These are phyloP conservation scores for Acromyrmex echinatior DNA, from an alignment of 1,140 invertebrate species.

Conservation along the genomic window DNA sequence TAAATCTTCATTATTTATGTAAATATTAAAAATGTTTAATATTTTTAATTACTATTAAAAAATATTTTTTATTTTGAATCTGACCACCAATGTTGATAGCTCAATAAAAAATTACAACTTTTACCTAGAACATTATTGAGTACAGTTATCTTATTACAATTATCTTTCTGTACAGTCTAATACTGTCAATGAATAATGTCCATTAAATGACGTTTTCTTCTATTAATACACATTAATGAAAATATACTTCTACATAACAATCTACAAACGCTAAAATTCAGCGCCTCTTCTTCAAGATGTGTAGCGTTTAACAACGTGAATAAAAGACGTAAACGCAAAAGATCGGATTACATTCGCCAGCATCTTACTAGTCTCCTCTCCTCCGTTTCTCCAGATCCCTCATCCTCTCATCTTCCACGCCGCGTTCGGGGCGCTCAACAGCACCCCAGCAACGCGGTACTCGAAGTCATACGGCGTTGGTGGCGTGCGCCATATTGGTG, in stretches of 20 bases:
- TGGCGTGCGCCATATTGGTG: conserved; percentile 82
- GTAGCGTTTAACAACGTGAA: conserved; percentile 5
- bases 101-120: too few relatives aligned
- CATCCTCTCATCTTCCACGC: conserved; percentile 55
- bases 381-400: conserved; percentile 13
- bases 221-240: not conserved
- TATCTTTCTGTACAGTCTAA: not conserved
- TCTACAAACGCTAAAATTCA: not conserved
- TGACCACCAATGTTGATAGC: too few relatives aligned
- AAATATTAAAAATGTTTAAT: too few relatives aligned
- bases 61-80: too few relatives aligned
- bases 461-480: conserved; percentile 2
- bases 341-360: conserved; percentile 16
- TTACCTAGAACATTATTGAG: too few relatives aligned
- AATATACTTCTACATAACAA: not conserved
- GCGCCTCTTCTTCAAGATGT: not conserved
- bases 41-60: too few relatives aligned
- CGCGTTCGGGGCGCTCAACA: not conserved
- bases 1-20: too few relatives aligned
- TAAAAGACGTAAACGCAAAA: conserved; percentile 8
- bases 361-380: conserved; percentile 44
- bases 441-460: not conserved
- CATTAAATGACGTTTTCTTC: not conserved
- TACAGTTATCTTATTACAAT: too few relatives aligned
- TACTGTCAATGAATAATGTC: not conserved